A percentile compares a stretch with the other conserved stretches of the same genome.
Conservation (phyloP, 2,797 vertebrate species). For the Triplophysa bombifrons region DNA sequence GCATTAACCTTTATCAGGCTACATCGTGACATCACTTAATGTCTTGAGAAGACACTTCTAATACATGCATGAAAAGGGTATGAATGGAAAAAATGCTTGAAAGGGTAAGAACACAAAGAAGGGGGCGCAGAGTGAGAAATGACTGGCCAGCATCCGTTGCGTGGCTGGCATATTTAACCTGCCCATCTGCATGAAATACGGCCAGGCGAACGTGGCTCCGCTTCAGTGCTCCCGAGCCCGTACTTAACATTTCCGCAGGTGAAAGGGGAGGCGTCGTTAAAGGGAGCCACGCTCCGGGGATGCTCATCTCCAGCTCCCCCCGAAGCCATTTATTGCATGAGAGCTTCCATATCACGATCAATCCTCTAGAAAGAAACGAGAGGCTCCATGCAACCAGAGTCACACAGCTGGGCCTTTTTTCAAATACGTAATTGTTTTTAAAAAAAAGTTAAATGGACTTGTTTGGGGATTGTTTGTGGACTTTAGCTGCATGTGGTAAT, state of each 20-base stretch:
- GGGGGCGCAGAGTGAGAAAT: slow-evolving; percentile 43
- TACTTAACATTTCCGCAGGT: slow-evolving; percentile 67
- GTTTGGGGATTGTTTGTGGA: not conserved
- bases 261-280: slow-evolving; percentile 57
- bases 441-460: slow-evolving; percentile 15
- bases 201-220: slow-evolving; percentile 21
- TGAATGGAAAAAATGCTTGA: slow-evolving; percentile 15
- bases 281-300: slow-evolving; percentile 55
- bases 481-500: not conserved
- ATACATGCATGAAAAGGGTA: slow-evolving; percentile 64
- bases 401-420: slow-evolving; percentile 26
- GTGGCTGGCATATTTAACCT: slow-evolving; percentile 57
- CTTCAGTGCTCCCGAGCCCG: slow-evolving; percentile 55
- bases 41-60: slow-evolving; percentile 56
- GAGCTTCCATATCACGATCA: slow-evolving; percentile 68
- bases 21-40: slow-evolving; percentile 61
- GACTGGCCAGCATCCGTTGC: slow-evolving; percentile 40
- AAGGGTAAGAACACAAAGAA: slow-evolving; percentile 1
- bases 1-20: slow-evolving; percentile 74
- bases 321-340: slow-evolving; percentile 72
- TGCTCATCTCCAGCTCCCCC: slow-evolving; percentile 66
- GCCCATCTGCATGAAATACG: slow-evolving; percentile 63
- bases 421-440: slow-evolving; percentile 13
- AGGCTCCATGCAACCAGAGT: slow-evolving; percentile 11
- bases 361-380: slow-evolving; percentile 54